A percentile compares a stretch with the other conserved stretches of the same genome.
Evolutionary conservation across 2,797 vertebrate genomes (phyloP).

Genomic region (Typhlichthys subterraneus): DNA sequence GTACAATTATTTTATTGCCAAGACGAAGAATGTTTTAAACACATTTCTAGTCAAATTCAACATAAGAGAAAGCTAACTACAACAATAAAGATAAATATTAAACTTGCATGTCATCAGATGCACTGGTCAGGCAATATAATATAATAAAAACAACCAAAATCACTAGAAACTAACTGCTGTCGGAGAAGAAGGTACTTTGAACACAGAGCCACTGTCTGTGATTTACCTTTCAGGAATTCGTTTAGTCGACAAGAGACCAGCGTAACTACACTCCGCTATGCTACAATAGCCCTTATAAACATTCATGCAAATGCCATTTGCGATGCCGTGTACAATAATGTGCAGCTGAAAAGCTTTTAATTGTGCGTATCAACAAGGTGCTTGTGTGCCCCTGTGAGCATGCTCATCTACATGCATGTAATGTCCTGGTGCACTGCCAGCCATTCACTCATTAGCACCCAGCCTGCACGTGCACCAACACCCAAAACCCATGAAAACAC

Average conservation of each 20-base stretch:
- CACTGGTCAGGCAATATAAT: too few relatives aligned
- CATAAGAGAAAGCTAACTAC: too few relatives aligned
- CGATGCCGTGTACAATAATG: conserved; percentile 54
- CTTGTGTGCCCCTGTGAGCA: conserved; percentile 39
- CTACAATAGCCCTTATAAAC: conserved; percentile 31
- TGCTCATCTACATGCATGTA: conserved; percentile 54
- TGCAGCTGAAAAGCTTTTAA: conserved; percentile 64
- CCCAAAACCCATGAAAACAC: conserved; percentile 45
- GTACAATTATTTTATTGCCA: too few relatives aligned
- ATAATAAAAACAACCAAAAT: background rate
- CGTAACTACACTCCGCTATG: conserved; percentile 22
- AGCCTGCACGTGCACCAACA: conserved; percentile 31
- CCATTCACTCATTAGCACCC: conserved; percentile 57
- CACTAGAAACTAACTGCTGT: background rate
- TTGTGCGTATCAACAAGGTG: conserved; percentile 61
- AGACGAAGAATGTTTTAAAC: too few relatives aligned
- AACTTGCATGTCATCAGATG: too few relatives aligned
- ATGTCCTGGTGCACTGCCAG: conserved; percentile 55
- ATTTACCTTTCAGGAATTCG: background rate
- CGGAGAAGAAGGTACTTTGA: background rate
- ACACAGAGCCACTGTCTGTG: background rate
- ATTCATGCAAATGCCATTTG: conserved; percentile 44
- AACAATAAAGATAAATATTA: too few relatives aligned
- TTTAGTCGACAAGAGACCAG: conserved; percentile 4
- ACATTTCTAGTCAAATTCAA: too few relatives aligned